Evolutionary conservation across 2,888 invertebrate species (phyloP).

Genomic region (Maniola hyperantus): DNA sequence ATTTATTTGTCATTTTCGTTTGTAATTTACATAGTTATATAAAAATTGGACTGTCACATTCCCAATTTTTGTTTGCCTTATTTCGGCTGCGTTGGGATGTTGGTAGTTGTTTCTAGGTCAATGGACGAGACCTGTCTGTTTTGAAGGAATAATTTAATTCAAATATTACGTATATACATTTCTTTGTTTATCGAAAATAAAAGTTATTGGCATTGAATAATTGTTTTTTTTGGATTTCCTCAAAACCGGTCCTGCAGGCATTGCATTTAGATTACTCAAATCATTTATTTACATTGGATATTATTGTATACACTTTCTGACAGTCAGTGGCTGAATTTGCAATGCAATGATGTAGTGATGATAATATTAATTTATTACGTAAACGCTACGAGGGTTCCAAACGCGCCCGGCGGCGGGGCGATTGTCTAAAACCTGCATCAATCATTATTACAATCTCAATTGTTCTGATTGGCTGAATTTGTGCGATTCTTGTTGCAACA

Average conservation of each 20-base stretch:
- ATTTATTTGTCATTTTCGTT: conserved; percentile 1
- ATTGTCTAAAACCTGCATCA: too few species aligned
- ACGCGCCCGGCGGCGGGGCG: too few species aligned
- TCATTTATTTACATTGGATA: too few species aligned
- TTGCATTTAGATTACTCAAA: too few species aligned
- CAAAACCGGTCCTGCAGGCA: not conserved
- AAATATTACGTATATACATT: conserved; percentile 66
- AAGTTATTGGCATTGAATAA: conserved; percentile 72
- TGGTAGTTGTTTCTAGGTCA: conserved; percentile 70
- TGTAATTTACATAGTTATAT: conserved; percentile 7
- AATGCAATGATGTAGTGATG: too few species aligned
- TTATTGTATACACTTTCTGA: too few species aligned
- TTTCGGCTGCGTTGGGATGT: conserved; percentile 67
- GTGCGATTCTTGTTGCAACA: too few species aligned
- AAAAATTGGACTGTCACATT: conserved; percentile 64
- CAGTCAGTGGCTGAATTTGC: too few species aligned
- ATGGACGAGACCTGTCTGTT: conserved; percentile 69
- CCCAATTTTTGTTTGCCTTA: conserved; percentile 58
- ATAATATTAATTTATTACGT: too few species aligned
- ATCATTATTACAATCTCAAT: too few species aligned
- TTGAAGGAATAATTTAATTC: conserved; percentile 75
- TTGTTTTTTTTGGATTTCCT: conserved; percentile 42
- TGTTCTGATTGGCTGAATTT: too few species aligned
- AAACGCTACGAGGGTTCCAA: too few species aligned
- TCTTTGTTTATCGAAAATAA: conserved; percentile 80